Evolutionary conservation across 2,888 invertebrate genomes (phyloP), one percentile per base, ranked within the genome.

Genomic region (Palloptera scutellata): DNA sequence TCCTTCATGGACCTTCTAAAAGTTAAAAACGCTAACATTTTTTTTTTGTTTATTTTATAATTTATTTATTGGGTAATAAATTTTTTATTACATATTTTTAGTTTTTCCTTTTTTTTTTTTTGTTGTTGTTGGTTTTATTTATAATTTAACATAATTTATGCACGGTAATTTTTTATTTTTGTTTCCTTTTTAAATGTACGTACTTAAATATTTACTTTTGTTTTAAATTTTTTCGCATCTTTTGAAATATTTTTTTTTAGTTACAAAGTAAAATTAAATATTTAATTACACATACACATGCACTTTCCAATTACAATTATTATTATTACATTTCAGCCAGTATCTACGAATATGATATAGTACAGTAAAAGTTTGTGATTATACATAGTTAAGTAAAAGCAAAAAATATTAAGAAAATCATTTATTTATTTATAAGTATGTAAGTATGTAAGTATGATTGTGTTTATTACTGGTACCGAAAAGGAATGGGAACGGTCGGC

Each of bases 381-480:
- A 6, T n/a, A n/a, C n/a, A n/a, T 6, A 30, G 30, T 30, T 30
- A 30, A 30, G 6, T 30, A 30, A 30, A 30, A 30, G 2, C 3
- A 30, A 30, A 30, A 30, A 30, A 30, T 30, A 30, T 30, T 30
- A 30, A 58, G 30, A 45, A n/a, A 60, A 17, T 45, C 40, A 48
- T 20, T 30, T 30, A 30, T 30, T 64, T 57, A 17, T 55, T 45
- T 64, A 64, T 57, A 48, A 64, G 55, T 63, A 63, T 55, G n/a
- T n/a, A n/a, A n/a, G n/a, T n/a, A n/a, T n/a, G n/a, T 19, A 43
- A 20, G 54, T 62, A 15, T 53, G 20, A 45, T 58, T 57, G 60
- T 57, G 53, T 53, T 66, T 66, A 51, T 62, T 59, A 57, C 62
- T 67, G 61, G n/a, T 61, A 61, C 41, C 40, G 19, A 42, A 58